Evolutionary conservation across 92 coral and sea anemone species (phyloP).

Genomic region (Zoanthus sociatus): DNA sequence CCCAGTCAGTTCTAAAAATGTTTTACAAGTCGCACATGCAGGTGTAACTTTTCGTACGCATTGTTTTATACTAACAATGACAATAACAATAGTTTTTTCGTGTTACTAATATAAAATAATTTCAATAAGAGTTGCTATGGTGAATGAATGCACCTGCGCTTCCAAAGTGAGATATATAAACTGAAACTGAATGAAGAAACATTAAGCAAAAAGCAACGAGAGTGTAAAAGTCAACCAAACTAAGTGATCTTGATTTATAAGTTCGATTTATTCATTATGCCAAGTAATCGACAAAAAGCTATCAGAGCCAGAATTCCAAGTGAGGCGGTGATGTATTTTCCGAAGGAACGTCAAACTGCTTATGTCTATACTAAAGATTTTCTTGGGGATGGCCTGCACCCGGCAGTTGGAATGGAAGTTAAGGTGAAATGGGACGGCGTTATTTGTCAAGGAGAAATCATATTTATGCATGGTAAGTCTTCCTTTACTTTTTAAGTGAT

Average conservation of each 20-base stretch:
- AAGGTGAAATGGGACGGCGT: conserved; percentile 16
- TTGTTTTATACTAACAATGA: not conserved
- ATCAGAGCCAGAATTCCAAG: conserved; percentile 24
- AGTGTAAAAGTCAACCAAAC: not conserved
- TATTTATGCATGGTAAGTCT: conserved; percentile 30
- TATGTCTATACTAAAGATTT: conserved; percentile 6
- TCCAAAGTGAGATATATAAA: not conserved
- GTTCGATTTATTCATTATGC: not conserved
- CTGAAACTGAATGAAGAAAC: not conserved
- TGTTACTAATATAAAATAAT: too few species aligned
- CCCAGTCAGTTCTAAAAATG: not conserved
- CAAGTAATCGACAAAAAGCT: conserved; percentile 18
- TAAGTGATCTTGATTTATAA: conserved; percentile 7
- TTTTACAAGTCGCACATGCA: not conserved
- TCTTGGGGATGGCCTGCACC: conserved; percentile 26
- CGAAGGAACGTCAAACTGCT: conserved; percentile 24
- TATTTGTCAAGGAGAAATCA: conserved; percentile 17
- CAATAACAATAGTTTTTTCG: too few species aligned
- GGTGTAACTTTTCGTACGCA: not conserved
- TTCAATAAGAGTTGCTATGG: conserved; percentile 12
- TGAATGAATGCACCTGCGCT: not conserved
- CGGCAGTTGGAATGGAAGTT: conserved; percentile 3
- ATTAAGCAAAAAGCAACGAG: conserved; percentile 1
- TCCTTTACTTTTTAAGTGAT: conserved; percentile 15
- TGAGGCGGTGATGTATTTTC: conserved; percentile 25